These are phyloP conservation scores for Gastrophysa polygoni DNA, from an alignment of 2,888 invertebrate genomes.

Conservation along the genomic window DNA sequence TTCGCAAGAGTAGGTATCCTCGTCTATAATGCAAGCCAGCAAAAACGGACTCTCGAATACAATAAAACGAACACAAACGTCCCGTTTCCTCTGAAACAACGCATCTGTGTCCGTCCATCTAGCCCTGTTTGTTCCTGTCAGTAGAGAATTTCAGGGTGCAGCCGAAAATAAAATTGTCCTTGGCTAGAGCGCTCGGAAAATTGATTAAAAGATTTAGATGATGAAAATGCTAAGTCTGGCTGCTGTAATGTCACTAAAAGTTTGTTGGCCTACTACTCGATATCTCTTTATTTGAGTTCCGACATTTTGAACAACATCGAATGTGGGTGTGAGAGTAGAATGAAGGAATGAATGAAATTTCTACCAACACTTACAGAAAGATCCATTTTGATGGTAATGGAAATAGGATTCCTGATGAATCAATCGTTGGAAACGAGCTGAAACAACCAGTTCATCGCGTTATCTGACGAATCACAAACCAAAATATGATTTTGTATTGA, in stretches of 20 bases:
- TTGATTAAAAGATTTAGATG: conserved; percentile 12
- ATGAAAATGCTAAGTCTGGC: background rate
- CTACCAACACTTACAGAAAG: background rate
- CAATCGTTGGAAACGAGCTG: no score
- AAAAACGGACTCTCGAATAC: conserved; percentile 31
- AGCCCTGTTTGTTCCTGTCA: conserved; percentile 15
- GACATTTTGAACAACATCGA: background rate
- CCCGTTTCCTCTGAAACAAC: conserved; percentile 26
- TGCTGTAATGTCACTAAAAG: background rate
- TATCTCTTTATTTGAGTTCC: background rate
- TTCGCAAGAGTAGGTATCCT: no score
- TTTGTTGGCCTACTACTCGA: background rate
- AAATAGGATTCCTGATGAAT: no score
- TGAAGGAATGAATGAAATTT: background rate
- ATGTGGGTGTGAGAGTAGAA: background rate
- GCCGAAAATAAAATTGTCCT: conserved; percentile 19
- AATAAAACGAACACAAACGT: conserved; percentile 29
- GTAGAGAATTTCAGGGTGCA: conserved; percentile 10
- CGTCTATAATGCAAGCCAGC: conserved; percentile 5
- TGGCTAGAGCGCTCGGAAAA: background rate
- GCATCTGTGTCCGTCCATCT: conserved; percentile 26
- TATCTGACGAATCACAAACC: no score
- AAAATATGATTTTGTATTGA: no score
- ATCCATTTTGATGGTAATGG: no score
- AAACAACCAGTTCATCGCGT: no score